These are phyloP conservation scores for Troides helena DNA, from an alignment of 2,888 invertebrate species.

Conservation along the genomic window DNA sequence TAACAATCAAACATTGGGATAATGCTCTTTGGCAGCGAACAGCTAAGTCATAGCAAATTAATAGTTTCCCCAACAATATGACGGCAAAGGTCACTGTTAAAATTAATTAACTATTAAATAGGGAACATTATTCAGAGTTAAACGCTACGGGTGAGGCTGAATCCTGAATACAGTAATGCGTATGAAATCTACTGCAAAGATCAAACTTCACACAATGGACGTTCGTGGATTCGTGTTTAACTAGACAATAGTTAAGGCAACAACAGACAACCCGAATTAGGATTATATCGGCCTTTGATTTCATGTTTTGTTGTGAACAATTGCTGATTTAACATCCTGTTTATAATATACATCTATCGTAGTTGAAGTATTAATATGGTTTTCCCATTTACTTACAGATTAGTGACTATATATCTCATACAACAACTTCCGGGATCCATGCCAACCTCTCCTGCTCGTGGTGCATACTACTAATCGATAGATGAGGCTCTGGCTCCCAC, in stretches of 20 bases:
- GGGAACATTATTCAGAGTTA: conserved; percentile 7
- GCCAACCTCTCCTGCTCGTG: too few relatives aligned
- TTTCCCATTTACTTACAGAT: too few relatives aligned
- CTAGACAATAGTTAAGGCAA: conserved; percentile 19
- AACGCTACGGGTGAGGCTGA: not conserved
- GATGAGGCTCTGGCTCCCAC: too few relatives aligned
- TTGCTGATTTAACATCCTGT: not conserved
- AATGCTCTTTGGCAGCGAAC: conserved; percentile 5
- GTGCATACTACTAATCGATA: too few relatives aligned
- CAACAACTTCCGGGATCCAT: too few relatives aligned
- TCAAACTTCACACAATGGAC: conserved; percentile 20
- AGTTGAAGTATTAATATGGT: not conserved
- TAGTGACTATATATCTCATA: too few relatives aligned
- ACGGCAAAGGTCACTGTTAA: not conserved
- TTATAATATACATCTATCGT: not conserved
- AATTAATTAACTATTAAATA: conserved; percentile 18
- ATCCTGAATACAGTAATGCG: not conserved
- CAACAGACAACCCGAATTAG: conserved; percentile 13
- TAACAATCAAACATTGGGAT: not conserved
- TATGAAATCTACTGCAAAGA: conserved; percentile 13
- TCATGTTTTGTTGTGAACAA: conserved; percentile 2
- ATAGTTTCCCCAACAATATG: conserved; percentile 6
- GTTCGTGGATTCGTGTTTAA: conserved; percentile 1
- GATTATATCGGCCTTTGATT: conserved; percentile 13
- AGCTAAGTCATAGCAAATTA: not conserved